Evolutionary conservation across 2,797 vertebrate genomes (phyloP).

Genomic region (Poliocrania exsul): DNA sequence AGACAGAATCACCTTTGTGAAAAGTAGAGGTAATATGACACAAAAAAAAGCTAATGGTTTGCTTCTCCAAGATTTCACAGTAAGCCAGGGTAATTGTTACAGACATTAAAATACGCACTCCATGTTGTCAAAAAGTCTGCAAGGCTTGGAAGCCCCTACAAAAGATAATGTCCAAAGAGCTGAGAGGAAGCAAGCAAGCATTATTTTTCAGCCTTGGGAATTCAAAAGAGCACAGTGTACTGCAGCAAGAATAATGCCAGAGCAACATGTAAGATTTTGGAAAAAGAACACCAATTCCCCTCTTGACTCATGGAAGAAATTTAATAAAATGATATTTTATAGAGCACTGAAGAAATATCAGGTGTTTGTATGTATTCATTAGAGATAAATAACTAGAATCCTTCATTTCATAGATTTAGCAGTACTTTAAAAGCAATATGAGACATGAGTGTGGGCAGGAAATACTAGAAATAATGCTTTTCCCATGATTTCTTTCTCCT

Average conservation of each 20-base stretch:
- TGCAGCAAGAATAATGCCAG: not conserved
- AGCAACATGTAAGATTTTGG: not conserved
- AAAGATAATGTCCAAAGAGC: not conserved
- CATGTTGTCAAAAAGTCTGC: not conserved
- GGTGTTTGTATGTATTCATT: not conserved
- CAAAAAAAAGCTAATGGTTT: not conserved
- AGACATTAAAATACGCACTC: not conserved
- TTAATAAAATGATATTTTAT: not conserved
- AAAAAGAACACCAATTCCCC: accelerated
- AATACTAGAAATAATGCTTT: not conserved
- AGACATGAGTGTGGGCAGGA: not conserved
- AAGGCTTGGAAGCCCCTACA: not conserved
- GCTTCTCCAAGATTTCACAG: not conserved
- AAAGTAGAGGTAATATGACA: not conserved
- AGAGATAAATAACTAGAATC: not conserved
- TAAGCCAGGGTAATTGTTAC: not conserved
- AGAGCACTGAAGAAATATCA: not conserved
- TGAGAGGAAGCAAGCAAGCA: not conserved
- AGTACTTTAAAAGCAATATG: not conserved
- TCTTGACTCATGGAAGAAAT: not conserved
- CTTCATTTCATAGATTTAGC: not conserved
- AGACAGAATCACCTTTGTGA: not conserved
- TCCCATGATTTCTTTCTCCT: not conserved
- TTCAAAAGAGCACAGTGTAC: not conserved
- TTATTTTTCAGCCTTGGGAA: not conserved